A percentile compares a stretch with the other conserved stretches of the same genome.
phyloP scores from a whole-genome alignment of 2,797 vertebrate species.

The Danio aesculapii region DNA sequence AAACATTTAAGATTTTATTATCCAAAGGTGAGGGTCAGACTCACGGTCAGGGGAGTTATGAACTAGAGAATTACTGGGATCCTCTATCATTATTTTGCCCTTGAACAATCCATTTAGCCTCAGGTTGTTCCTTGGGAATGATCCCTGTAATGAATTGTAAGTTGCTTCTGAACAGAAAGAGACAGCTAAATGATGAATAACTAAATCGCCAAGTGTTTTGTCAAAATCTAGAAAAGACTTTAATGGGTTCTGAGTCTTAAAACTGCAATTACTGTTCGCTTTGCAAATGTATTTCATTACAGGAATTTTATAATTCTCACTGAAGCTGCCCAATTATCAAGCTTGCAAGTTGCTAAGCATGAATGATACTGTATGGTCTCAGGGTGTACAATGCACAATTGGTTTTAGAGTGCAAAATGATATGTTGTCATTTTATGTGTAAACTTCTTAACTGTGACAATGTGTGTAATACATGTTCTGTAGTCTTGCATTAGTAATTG shows the following conservation, averaged over 20 bases:
- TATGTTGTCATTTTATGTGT: too few relatives aligned
- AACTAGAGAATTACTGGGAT: conserved; percentile 5
- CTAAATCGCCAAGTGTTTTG: conserved; percentile 10
- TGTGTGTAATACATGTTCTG: too few relatives aligned
- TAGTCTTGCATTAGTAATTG: too few relatives aligned
- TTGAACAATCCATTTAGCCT: conserved; percentile 8
- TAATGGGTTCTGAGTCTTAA: neutral
- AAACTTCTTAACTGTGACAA: too few relatives aligned
- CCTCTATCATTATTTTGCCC: neutral
- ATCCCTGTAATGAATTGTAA: neutral
- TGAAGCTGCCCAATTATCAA: too few relatives aligned
- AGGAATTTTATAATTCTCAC: too few relatives aligned
- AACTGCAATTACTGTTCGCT: neutral
- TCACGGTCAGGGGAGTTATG: neutral
- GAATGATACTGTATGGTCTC: too few relatives aligned
- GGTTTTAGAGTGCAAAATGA: too few relatives aligned
- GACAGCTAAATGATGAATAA: neutral
- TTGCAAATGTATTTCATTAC: too few relatives aligned
- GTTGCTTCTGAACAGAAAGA: neutral
- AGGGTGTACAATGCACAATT: too few relatives aligned
- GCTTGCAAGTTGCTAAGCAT: too few relatives aligned
- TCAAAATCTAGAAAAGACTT: neutral
- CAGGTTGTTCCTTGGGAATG: neutral
- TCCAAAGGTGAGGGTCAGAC: conserved; percentile 3
- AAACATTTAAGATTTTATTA: neutral